A percentile compares a stretch with the other conserved stretches of the same genome.
These are phyloP conservation scores for Napeogenes sylphis DNA, from an alignment of 2,888 invertebrate genomes.

Conservation along the genomic window DNA sequence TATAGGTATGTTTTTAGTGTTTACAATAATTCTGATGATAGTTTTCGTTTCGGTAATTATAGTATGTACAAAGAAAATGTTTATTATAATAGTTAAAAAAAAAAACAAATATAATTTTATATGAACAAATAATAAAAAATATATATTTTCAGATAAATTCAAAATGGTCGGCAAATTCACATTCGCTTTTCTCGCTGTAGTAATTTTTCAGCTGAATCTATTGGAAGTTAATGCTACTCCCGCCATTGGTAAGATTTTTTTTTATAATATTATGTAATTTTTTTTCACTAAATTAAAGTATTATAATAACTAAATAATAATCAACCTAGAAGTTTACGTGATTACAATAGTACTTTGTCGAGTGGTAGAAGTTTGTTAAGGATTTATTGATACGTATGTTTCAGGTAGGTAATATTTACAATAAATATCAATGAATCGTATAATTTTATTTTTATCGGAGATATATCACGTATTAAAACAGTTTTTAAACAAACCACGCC, in stretches of 20 bases:
- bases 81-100: neutral
- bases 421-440: no score
- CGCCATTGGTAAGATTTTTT: slow-evolving; percentile 59
- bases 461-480: no score
- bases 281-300: no score
- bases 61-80: neutral
- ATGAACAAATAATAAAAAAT: neutral
- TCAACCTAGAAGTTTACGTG: no score
- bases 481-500: no score
- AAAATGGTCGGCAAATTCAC: slow-evolving; percentile 60
- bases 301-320: no score
- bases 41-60: slow-evolving; percentile 6
- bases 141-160: slow-evolving; percentile 33
- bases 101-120: neutral
- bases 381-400: no score
- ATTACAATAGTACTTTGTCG: no score
- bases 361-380: no score
- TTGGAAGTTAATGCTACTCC: slow-evolving; percentile 52
- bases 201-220: slow-evolving; percentile 45
- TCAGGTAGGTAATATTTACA: no score
- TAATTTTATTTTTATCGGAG: no score
- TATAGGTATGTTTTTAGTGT: slow-evolving; percentile 8
- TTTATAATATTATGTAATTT: neutral
- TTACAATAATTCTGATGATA: neutral
- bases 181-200: slow-evolving; percentile 45